Evolutionary conservation across 2,888 invertebrate species (phyloP), one percentile per base, ranked within the genome.

Genomic region (Hoplodrina blanda): DNA sequence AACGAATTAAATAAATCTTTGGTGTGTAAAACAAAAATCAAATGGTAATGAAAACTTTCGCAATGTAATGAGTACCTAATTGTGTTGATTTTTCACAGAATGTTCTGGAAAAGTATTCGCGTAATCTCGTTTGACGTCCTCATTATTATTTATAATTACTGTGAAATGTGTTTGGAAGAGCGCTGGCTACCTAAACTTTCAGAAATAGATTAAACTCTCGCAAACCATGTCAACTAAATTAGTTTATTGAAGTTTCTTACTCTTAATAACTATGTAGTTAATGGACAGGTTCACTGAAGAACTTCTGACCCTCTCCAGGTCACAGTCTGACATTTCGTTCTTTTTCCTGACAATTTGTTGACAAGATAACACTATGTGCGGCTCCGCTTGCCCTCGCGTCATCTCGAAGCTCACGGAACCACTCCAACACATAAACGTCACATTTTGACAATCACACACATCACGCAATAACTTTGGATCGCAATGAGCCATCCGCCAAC

Each of bases 1-100:
- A 83, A 85, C 88, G 86, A 89, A 91, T 90, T 85, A 82, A 76
- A 88, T 90, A 84, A 90, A 89, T 90, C 89, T 88, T 78, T 62
- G 53, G 69, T 68, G 77, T 73, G 67, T 65, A 71, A 82, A 84
- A 85, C 76, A 81, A 62, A 84, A 77, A 66, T 80, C 74, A 73
- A 79, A 70, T 74, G 50, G 63, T 74, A 76, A 73, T 75, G 75
- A 70, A 81, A 74, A 63, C 53, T 25, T 61, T 15, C 53, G 55
- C 70, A 76, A 78, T 77, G 56, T 76, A 69, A 71, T 71, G 71
- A 82, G 44, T 62, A 46, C 46, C 46, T 17, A 60, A 84, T 78
- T 72, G 59, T 63, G 44, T 50, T 66, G n/a, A 68, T 64, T 60
- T 66, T 60, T 68, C 67, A 60, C 1, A 7, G n/a, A 67, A 53